Percentiles rank a stretch among this genome's conserved stretches.
Conservation (phyloP, 1,140 invertebrate genomes). For the Vanessa atalanta region DNA sequence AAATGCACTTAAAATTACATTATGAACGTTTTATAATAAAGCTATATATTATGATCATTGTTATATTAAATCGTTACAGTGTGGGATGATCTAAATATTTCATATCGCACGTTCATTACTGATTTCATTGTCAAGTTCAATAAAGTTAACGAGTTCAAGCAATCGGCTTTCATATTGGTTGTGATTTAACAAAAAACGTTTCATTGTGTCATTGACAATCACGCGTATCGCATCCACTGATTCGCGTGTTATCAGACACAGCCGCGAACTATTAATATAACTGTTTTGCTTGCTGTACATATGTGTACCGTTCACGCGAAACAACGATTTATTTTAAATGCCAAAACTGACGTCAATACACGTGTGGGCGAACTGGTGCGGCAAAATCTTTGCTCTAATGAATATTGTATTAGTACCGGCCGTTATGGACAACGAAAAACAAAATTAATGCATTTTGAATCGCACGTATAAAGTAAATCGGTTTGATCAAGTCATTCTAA, state of each 20-base stretch:
- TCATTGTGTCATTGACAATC: slow-evolving; percentile 14
- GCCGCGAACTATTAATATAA: slow-evolving; percentile 16
- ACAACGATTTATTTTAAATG: slow-evolving; percentile 13
- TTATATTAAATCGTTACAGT: too few species aligned
- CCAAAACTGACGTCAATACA: slow-evolving; percentile 8
- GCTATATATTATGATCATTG: too few species aligned
- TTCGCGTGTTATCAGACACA: slow-evolving; percentile 26
- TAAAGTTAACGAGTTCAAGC: slow-evolving; percentile 7
- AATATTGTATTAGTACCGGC: slow-evolving; percentile 7
- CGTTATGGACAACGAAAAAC: neutral
- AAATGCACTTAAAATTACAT: too few species aligned
- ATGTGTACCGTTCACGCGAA: slow-evolving; percentile 16
- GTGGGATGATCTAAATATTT: too few species aligned
- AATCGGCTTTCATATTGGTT: neutral
- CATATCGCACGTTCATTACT: neutral
- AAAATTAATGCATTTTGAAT: too few species aligned
- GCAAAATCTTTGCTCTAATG: neutral
- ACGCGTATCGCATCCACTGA: neutral
- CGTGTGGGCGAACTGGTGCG: slow-evolving; percentile 4
- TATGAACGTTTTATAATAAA: too few species aligned
- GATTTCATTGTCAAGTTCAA: slow-evolving; percentile 20
- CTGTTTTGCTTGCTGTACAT: neutral
- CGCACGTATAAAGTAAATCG: too few species aligned
- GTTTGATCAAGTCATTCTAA: too few species aligned
- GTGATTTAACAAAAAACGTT: neutral